Base-by-base conservation (phyloP, 2,888 invertebrate species). In the Galerucella nymphaeae region DNA sequence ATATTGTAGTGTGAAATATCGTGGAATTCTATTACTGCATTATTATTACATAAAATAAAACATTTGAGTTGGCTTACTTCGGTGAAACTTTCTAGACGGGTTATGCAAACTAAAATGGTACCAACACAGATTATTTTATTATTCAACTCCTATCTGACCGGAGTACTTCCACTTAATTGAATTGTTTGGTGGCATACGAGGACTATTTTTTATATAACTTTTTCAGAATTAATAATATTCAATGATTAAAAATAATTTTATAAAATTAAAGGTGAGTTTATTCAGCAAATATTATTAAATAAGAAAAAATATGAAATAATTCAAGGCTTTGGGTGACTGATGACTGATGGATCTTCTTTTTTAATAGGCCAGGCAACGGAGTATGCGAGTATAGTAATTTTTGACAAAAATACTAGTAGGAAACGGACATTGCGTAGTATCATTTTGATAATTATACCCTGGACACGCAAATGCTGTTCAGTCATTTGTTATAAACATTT, bases 61-160 rank as follows among this genome's bases (percentile, higher is more conserved):
- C 55, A 20, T 55, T 55, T 55, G 13, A 20, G 11, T 18, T 55
- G 16, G n/a, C 55, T 18, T 55, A 18, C 55, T 55, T 10, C 55
- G 20, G 20, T 55, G 20, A 16, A 55, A 55, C 55, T 55, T 55
- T 55, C 55, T 55, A 55, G 55, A 55, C 55, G 18, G 55, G 30
- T 55, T 55, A 55, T 16, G 55, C 20, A 55, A 55, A 55, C 16
- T 23, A 3, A n/a, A 55, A 55, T 23, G 55, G 18, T 55, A 55
- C 55, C 55, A 55, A 20, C 20, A 23, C 20, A 55, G 55, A 55
- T 55, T 16, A 20, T 55, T 55, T 30, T 30, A 30, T 30, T 30
- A 55, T 55, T 55, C 18, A 18, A 18, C 20, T 30, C 8, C 8
- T 30, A 55, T 55, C 55, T 16, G 55, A 55, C 55, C 10, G 55